A percentile compares a stretch with the other conserved stretches of the same genome.
Conservation (phyloP, 2,113 vertebrate genomes). For the Burhinus bistriatus region DNA sequence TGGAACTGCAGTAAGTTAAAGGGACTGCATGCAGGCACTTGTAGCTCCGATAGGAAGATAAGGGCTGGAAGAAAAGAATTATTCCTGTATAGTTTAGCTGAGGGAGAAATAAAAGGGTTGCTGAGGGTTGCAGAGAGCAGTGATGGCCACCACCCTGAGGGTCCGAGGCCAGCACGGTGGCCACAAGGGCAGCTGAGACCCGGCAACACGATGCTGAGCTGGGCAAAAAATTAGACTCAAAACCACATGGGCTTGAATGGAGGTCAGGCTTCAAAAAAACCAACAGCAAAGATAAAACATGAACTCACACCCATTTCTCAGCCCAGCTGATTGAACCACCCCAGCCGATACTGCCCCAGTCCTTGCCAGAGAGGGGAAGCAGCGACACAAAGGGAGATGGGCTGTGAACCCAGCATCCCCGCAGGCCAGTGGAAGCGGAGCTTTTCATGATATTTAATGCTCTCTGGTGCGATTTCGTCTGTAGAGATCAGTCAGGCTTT, state of each 20-base stretch:
- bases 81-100: neutral
- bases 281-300: neutral
- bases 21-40: neutral
- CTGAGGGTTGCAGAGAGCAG: neutral
- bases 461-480: neutral
- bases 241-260: neutral
- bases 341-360: accelerated
- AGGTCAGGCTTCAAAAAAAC: neutral
- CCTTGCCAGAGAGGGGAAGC: neutral
- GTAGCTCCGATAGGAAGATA: neutral
- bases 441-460: neutral
- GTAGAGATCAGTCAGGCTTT: conserved; percentile 69
- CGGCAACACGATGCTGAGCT: accelerated
- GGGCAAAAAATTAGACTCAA: neutral
- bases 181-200: neutral
- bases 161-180: accelerated
- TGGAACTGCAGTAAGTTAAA: neutral
- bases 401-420: neutral
- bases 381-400: neutral
- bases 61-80: neutral
- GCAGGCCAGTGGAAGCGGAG: neutral
- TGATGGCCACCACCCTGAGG: accelerated
- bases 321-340: neutral
- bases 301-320: neutral
- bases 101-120: neutral